phyloP scores from a whole-genome alignment of 2,113 vertebrate species.

The Pseudorasbora parva region DNA sequence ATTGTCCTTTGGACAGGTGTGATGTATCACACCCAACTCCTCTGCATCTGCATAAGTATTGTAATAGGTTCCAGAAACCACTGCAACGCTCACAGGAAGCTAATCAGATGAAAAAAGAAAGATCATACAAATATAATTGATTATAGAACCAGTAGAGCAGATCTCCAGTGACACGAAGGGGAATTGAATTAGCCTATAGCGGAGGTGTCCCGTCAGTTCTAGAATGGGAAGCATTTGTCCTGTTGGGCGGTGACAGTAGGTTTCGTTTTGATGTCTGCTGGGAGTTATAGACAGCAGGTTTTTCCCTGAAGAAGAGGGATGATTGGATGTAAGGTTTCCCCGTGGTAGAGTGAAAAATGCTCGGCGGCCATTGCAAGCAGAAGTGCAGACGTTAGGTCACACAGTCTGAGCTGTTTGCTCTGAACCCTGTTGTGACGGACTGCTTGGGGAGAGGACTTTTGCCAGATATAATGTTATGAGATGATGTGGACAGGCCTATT shows the following conservation, averaged over 20 bases:
- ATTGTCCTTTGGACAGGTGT: slow-evolving; percentile 48
- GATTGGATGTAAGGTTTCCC: slow-evolving; percentile 46
- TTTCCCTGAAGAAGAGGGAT: slow-evolving; percentile 52
- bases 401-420: neutral
- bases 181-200: slow-evolving; percentile 26
- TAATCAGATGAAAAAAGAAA: slow-evolving; percentile 57
- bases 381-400: slow-evolving; percentile 50
- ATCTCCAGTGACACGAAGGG: slow-evolving; percentile 18
- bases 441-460: slow-evolving; percentile 7
- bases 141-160: slow-evolving; percentile 11
- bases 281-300: slow-evolving; percentile 42
- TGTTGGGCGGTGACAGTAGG: slow-evolving; percentile 48
- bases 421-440: slow-evolving; percentile 9
- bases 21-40: slow-evolving; percentile 49
- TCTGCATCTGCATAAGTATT: slow-evolving; percentile 55
- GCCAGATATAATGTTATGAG: neutral
- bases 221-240: slow-evolving; percentile 47
- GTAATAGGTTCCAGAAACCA: slow-evolving; percentile 56
- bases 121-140: slow-evolving; percentile 59
- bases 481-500: neutral
- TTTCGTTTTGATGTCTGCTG: slow-evolving; percentile 52
- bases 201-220: slow-evolving; percentile 19
- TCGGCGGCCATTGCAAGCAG: slow-evolving; percentile 32
- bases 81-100: slow-evolving; percentile 48
- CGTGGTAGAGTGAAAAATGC: slow-evolving; percentile 43